Base-by-base conservation (phyloP, 2,113 vertebrate species). In the Gyps fulvus region DNA sequence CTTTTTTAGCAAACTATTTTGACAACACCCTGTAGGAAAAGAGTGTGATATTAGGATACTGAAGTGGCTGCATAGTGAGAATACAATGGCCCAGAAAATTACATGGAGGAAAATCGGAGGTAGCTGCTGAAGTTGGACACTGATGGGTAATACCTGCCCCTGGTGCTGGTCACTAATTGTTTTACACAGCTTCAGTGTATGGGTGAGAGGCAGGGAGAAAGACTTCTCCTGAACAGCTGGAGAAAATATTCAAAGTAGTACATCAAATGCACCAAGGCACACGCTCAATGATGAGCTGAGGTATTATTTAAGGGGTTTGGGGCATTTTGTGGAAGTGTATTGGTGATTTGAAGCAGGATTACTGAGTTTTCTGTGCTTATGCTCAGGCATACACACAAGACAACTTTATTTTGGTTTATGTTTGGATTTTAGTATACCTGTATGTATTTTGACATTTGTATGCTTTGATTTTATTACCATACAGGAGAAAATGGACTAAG, bases 261-360 rank as follows among this genome's bases (percentile, higher is more conserved):
- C 4, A 34, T 7, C 26, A 71, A 36, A 54, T 55, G 9, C 4
- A 38, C 7, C 13, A n/a, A 88, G n/a, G 8, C 38, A 78, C 21
- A 58, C 77, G 2, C 5, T 73, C 42, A 34, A 0, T 58, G 20
- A 34, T 32, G 14, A 0, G 5, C 13, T 1, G 3, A 55, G 20
- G 14, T 59, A 26, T 8, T 86, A 63, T 67, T 76, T 78, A 57
- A 83, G 50, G 25, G 2, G 36, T 17, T 49, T 55, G 34, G 36
- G 13, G 4, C 27, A 22, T 31, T 25, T 80, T 66, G 87, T 62
- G n/a, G 1, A 83, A 72, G 13, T 5, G 3, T 31, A 9, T 13
- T 66, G 16, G n/a, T 50, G 40, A 69, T 70, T 92, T 83, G 66
- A 62, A 91, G 36, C 20, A 69, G 16, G 7, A 38, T 58, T 21